phyloP scores from a whole-genome alignment of 30 jellyfish, hydroid and myxozoan genomes.

The Aurelia aurita complex sp. Pacific region DNA sequence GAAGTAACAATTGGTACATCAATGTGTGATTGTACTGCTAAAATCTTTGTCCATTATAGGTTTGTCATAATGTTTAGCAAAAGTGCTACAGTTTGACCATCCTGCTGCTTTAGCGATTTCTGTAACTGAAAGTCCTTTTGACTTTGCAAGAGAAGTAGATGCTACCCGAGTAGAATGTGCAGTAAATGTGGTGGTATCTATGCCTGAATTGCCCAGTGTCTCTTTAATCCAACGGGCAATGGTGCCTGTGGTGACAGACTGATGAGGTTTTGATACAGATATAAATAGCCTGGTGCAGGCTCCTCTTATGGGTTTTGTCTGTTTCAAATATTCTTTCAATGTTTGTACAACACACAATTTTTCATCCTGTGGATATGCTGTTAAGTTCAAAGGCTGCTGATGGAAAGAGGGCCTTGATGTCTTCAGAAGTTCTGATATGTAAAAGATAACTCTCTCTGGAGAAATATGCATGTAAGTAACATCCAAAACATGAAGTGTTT shows the following conservation, averaged over 20 bases:
- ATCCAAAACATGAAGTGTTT: conserved; percentile 4
- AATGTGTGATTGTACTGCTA: not conserved
- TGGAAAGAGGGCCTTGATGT: too few relatives aligned
- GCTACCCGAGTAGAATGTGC: not conserved
- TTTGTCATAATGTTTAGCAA: not conserved
- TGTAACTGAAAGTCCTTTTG: too few relatives aligned
- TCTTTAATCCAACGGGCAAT: not conserved
- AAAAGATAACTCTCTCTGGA: conserved; percentile 13
- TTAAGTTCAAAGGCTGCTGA: too few relatives aligned
- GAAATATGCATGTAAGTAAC: conserved; percentile 15
- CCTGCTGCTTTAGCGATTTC: too few relatives aligned
- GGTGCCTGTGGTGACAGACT: not conserved
- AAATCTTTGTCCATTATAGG: not conserved
- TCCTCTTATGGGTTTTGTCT: too few relatives aligned
- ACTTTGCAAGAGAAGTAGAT: too few relatives aligned
- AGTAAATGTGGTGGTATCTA: not conserved
- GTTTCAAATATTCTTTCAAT: too few relatives aligned
- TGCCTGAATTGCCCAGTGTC: not conserved
- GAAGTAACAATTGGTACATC: not conserved
- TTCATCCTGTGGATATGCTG: too few relatives aligned
- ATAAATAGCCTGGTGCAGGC: not conserved
- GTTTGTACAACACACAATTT: too few relatives aligned
- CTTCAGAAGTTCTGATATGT: conserved; percentile 5
- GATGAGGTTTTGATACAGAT: not conserved
- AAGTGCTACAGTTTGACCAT: not conserved